These are phyloP conservation scores for Ctenomys sociabilis DNA, from an alignment of 2,113 vertebrate genomes.

Conservation along the genomic window DNA sequence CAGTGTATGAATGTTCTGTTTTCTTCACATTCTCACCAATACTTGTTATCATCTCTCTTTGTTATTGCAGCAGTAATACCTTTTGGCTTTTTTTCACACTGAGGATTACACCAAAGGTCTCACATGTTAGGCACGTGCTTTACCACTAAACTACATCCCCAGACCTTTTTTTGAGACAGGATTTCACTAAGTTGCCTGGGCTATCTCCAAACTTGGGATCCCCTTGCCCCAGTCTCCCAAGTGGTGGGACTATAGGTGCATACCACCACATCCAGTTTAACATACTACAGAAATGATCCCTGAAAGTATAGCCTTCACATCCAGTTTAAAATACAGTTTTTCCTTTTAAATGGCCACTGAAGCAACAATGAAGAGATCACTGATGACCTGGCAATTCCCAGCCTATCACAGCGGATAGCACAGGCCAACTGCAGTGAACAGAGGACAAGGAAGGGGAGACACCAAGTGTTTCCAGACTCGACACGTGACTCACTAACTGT, in stretches of 20 bases:
- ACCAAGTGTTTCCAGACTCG: not conserved
- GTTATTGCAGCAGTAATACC: not conserved
- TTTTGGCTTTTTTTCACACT: not conserved
- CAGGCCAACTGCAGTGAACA: not conserved
- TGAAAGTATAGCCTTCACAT: no score
- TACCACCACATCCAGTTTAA: not conserved
- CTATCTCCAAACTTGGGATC: not conserved
- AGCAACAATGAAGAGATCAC: not conserved
- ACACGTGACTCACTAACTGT: not conserved
- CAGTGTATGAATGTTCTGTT: not conserved
- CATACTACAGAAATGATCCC: no score
- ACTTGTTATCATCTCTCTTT: not conserved
- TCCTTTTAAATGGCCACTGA: not conserved
- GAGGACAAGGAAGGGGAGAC: not conserved
- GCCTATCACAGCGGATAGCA: not conserved
- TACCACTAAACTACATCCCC: not conserved
- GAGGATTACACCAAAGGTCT: not conserved
- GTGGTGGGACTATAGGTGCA: not conserved
- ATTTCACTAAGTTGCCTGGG: not conserved
- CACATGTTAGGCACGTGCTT: no score
- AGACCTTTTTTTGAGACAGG: not conserved
- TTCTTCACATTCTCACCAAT: not conserved
- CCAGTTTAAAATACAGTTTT: no score
- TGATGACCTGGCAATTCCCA: not conserved
- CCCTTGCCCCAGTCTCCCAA: not conserved